A percentile compares a stretch with the other conserved stretches of the same genome.
Conservation (phyloP, 2,797 vertebrate genomes). For the Phrynocephalus forsythii region DNA sequence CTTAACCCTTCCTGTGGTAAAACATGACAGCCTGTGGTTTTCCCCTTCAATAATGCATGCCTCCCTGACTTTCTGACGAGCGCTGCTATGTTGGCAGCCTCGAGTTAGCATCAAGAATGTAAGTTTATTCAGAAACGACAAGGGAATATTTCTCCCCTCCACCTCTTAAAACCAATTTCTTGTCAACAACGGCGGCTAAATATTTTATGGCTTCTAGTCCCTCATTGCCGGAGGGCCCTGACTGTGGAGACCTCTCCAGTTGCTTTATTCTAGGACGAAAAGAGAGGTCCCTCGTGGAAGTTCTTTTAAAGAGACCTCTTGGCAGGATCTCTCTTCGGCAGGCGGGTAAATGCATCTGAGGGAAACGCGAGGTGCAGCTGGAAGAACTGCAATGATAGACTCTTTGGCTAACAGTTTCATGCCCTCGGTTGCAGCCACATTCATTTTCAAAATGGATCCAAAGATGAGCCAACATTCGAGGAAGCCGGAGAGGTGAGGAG, state of each 20-base stretch:
- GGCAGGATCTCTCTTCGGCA: not conserved
- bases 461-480: not conserved
- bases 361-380: not conserved
- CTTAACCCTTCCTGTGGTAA: constrained; percentile 63
- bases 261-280: constrained; percentile 79
- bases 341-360: not conserved
- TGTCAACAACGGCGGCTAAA: constrained; percentile 87
- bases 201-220: constrained; percentile 88
- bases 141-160: constrained; percentile 78
- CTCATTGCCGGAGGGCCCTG: constrained; percentile 77
- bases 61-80: constrained; percentile 41
- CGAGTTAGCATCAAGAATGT: constrained; percentile 77
- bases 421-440: not conserved
- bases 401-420: too few species aligned
- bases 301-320: constrained; percentile 42
- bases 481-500: not conserved
- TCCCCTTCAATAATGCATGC: constrained; percentile 66
- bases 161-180: constrained; percentile 90
- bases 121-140: constrained; percentile 83
- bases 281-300: constrained; percentile 71
- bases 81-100: constrained; percentile 51
- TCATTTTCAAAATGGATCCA: not conserved
- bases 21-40: constrained; percentile 58
- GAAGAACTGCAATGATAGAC: not conserved
- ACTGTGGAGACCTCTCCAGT: constrained; percentile 81